Base-by-base conservation (phyloP, 2,113 vertebrate species). In the Clarias gariepinus region DNA sequence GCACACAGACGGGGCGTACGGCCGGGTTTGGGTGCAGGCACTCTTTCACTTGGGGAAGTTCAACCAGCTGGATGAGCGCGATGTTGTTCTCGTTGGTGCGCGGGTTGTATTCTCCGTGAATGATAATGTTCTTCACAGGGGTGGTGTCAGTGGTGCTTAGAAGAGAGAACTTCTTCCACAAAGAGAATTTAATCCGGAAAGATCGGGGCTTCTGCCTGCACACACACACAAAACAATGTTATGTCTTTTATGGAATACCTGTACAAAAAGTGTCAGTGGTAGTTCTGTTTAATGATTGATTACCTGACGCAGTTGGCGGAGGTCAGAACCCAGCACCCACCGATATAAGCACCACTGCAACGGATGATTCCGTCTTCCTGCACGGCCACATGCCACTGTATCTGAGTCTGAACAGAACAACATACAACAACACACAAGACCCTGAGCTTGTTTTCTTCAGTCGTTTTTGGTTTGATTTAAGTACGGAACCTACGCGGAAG, bases 301-400 rank as follows among this genome's bases (percentile, higher is more conserved):
- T 81, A 98, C 97, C 97, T 97, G 94, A 98, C 96, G 73, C 98
- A 99, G 85, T 99, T 97, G 80, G 98, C 98, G 25, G 98, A 97
- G 0, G 98, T 99, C 91, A 99, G 23, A 25, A 99, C 82, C 97
- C 97, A 99, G 86, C 98, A 99, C 85, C 96, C 97, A 41, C 97
- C 97, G 3, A 99, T 96, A 71, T 97, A 99, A 69, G 95, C 94
- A 1, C 97, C 98, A 69, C 97, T 97, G 84, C 98, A 99, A 91
- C 94, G 92, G 25, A 98, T 88, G 0, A 4, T 87, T 0, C 4
- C 7, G 0, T 30, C 86, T 0, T 97, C 95, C 89, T 88, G 95
- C 81, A 99, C 93, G 23, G 96, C 97, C 30, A 98, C 87, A 93
- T 99, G 98, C 98, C 98, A 99, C 64, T 98, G 97, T 91, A 98